phyloP scores from a whole-genome alignment of 2,113 vertebrate genomes.

The Cyphotilapia sp. region DNA sequence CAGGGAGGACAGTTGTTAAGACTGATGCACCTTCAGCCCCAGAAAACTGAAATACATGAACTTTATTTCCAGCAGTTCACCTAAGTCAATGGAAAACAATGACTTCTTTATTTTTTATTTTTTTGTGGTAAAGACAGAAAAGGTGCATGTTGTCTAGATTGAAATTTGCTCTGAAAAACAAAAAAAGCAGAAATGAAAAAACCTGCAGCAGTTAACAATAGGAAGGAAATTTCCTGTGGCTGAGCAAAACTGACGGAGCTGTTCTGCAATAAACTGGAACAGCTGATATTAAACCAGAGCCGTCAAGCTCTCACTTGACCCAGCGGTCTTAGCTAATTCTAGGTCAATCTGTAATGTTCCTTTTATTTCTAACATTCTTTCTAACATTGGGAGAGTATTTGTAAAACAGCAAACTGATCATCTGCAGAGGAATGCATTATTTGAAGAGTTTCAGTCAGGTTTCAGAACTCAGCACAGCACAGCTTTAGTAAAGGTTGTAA shows the following conservation, averaged over 20 bases:
- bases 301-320: not conserved
- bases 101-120: not conserved
- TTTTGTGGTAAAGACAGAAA: not conserved
- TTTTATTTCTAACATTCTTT: not conserved
- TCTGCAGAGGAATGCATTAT: not conserved
- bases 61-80: not conserved
- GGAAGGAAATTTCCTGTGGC: not conserved
- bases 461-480: not conserved
- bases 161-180: not conserved
- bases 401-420: not conserved
- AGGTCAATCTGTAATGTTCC: not conserved
- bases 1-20: not conserved
- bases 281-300: not conserved
- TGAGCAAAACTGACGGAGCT: not conserved
- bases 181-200: not conserved
- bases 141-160: not conserved
- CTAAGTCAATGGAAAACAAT: not conserved
- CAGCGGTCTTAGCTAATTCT: not conserved
- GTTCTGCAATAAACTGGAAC: not conserved
- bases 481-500: not conserved
- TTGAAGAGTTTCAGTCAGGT: not conserved
- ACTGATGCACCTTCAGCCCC: not conserved
- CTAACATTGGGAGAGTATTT: not conserved
- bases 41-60: not conserved
- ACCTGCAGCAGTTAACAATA: not conserved